phyloP scores from a whole-genome alignment of 2,888 invertebrate genomes.

The Ommatoiulus sabulosus region DNA sequence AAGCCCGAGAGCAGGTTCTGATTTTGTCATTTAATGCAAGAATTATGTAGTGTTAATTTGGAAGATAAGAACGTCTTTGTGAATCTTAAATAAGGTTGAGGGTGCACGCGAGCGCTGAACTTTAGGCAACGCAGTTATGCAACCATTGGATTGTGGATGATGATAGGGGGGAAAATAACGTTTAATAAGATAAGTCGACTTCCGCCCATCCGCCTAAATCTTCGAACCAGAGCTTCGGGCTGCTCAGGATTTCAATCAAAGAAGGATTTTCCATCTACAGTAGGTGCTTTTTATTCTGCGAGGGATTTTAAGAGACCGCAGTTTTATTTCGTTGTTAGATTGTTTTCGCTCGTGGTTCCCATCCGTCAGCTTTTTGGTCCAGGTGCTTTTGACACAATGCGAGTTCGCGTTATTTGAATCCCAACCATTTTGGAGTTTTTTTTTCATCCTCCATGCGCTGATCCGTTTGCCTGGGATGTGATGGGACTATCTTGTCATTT shows the following conservation, averaged over 20 bases:
- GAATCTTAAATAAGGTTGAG: slow-evolving; percentile 35
- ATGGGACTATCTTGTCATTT: slow-evolving; percentile 42
- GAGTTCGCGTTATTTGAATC: slow-evolving; percentile 12
- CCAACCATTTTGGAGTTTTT: not conserved
- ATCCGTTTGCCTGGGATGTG: slow-evolving; percentile 10
- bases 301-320: not conserved
- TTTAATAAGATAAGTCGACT: slow-evolving; percentile 17
- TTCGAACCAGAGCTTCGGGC: not conserved
- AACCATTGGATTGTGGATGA: not conserved
- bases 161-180: not conserved
- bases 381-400: slow-evolving; percentile 15
- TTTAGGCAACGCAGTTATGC: not conserved
- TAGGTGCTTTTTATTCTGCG: not conserved
- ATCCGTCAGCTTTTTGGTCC: not conserved
- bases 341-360: not conserved
- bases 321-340: slow-evolving; percentile 1
- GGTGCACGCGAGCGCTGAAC: not conserved
- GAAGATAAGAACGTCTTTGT: slow-evolving; percentile 33
- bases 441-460: not conserved
- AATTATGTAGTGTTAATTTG: slow-evolving; percentile 43
- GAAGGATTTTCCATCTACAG: not conserved
- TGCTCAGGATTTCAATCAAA: slow-evolving; percentile 13
- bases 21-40: slow-evolving; percentile 30
- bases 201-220: not conserved
- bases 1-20: not conserved